Evolutionary conservation across 2,888 invertebrate genomes (phyloP), one percentile per base, ranked within the genome.

Genomic region (Blomia tropicalis): DNA sequence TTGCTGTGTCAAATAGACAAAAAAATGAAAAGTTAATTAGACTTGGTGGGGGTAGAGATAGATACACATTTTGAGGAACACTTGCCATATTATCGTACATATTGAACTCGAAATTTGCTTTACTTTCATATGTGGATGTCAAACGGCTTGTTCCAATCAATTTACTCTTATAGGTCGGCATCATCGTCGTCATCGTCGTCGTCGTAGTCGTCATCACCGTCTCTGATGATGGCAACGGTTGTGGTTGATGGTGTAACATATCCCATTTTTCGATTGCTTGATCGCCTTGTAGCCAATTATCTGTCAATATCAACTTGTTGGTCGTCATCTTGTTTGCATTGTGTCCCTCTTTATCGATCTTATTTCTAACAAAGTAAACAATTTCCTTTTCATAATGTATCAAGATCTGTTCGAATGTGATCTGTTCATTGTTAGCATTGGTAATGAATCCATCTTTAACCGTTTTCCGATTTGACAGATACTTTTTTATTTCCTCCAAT

Each of bases 331-430:
- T n/a, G 11, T 47, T n/a, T 7, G 7, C 7, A 11, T 47, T n/a
- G 7, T 47, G 23, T 25, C 14, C 22, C 23, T 22, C 11, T 25
- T 47, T 47, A 11, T 11, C 22, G n/a, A 47, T 22, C 22, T 47
- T 7, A 22, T 11, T 7, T 47, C 22, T 7, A 19, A 47, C n/a
- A 19, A 47, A 47, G 14, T 47, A 30, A 19, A 27, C 17, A 2
- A 56, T 23, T 31, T 56, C 31, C 17, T 14, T n/a, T 22, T 56
- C 56, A 25, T 56, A 56, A 14, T 56, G 56, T 25, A 29, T 56
- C 4, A 56, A 25, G 11, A 56, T 25, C 23, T 56, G 29, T 11
- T 27, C 29, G n/a, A 56, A 56, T 22, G 56, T 32, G n/a, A 56
- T 25, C 29, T 31, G 56, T 14, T 25, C 25, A 27, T 14, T 27